These are phyloP conservation scores for Argopecten irradians DNA, from an alignment of 1,140 invertebrate species.

Conservation along the genomic window DNA sequence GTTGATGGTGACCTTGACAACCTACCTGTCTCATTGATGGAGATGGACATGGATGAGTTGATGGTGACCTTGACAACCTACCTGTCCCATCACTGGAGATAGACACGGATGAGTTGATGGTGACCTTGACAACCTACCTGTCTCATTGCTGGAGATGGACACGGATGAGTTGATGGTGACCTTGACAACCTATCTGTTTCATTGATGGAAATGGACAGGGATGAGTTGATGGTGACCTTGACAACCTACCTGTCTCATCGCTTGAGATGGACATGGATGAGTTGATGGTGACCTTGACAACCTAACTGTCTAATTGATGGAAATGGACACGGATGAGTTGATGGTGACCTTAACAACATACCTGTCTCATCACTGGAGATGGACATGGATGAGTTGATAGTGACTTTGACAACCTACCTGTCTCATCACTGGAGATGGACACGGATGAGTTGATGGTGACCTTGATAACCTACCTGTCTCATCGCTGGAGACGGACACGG, in stretches of 20 bases:
- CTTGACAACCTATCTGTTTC: constrained; percentile 84
- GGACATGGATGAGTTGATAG: constrained; percentile 89
- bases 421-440: constrained; percentile 93
- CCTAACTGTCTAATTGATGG: constrained; percentile 87
- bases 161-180: constrained; percentile 87
- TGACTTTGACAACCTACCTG: constrained; percentile 74
- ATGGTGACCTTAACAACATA: constrained; percentile 83
- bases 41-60: not conserved
- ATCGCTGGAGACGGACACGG: constrained; percentile 92
- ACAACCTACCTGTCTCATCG: too few relatives aligned
- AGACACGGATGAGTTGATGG: too few relatives aligned
- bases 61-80: too few relatives aligned
- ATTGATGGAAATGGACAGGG: constrained; percentile 92
- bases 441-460: constrained; percentile 88
- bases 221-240: constrained; percentile 84
- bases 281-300: too few relatives aligned
- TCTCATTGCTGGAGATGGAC: constrained; percentile 94
- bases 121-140: constrained; percentile 65
- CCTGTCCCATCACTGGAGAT: too few relatives aligned
- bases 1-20: not conserved
- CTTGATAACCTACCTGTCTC: constrained; percentile 81
- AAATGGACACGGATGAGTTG: constrained; percentile 90
- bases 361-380: constrained; percentile 91
- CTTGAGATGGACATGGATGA: too few relatives aligned
- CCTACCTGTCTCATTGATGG: not conserved